These are phyloP conservation scores for Holocentrus rufus DNA, from an alignment of 2,797 vertebrate genomes.

Conservation along the genomic window DNA sequence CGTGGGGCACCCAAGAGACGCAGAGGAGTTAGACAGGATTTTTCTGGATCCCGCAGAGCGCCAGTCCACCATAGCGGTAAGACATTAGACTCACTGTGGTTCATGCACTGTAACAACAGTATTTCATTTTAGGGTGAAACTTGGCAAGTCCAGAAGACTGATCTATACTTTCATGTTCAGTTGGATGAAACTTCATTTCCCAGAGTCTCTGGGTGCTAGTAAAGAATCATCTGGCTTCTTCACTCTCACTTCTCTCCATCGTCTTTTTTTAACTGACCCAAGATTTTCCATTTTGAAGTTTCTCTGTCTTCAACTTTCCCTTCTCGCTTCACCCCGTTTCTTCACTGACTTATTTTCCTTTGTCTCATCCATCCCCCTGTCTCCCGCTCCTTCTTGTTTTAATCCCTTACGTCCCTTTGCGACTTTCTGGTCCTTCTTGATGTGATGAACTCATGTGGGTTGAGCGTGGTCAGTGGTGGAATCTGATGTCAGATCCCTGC, in stretches of 20 bases:
- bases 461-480: conserved; percentile 5
- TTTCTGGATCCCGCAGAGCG: conserved; percentile 53
- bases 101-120: conserved; percentile 10
- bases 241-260: conserved; percentile 53
- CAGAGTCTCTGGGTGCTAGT: conserved; percentile 59
- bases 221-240: conserved; percentile 56
- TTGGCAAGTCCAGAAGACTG: conserved; percentile 31
- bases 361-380: conserved; percentile 36
- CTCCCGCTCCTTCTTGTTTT: conserved; percentile 37
- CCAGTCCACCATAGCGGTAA: conserved; percentile 46
- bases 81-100: conserved; percentile 12
- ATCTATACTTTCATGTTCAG: conserved; percentile 34
- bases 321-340: conserved; percentile 1
- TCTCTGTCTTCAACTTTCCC: conserved; percentile 19
- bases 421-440: conserved; percentile 18
- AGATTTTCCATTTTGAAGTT: conserved; percentile 46
- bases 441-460: conserved; percentile 24
- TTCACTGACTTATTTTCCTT: conserved; percentile 40
- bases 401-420: conserved; percentile 21
- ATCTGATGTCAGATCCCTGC: conserved; percentile 34
- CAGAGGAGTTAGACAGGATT: conserved; percentile 72
- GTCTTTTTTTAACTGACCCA: conserved; percentile 65
- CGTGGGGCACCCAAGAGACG: conserved; percentile 80
- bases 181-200: conserved; percentile 59
- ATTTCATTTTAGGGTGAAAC: conserved; percentile 16